A percentile compares a stretch with the other conserved stretches of the same genome.
Evolutionary conservation across 2,888 invertebrate species (phyloP).

Genomic region (Pseudanteris insignis): DNA sequence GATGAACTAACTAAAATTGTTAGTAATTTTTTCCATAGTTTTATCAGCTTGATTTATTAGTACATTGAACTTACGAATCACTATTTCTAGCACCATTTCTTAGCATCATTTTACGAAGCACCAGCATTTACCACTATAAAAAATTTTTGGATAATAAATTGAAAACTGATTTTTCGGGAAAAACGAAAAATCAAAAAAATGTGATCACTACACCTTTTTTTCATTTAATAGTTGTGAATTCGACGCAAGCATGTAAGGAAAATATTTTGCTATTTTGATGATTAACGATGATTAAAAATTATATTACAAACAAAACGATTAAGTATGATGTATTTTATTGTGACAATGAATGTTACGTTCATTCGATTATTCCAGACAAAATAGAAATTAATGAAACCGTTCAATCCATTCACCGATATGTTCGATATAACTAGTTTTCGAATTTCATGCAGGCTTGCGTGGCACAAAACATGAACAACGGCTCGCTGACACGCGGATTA

Average conservation of each 20-base stretch:
- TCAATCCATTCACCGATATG: background rate
- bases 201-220: too few relatives aligned
- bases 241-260: too few relatives aligned
- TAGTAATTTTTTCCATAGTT: conserved; percentile 23
- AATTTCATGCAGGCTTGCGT: conserved; percentile 9
- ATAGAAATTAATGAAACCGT: too few relatives aligned
- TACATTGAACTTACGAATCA: conserved; percentile 8
- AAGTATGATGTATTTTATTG: too few relatives aligned
- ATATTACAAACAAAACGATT: background rate
- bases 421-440: conserved; percentile 3
- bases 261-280: too few relatives aligned
- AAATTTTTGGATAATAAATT: conserved; percentile 13
- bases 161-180: conserved; percentile 9
- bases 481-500: conserved; percentile 24
- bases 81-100: conserved; percentile 25
- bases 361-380: background rate
- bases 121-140: conserved; percentile 20
- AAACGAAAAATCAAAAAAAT: too few relatives aligned
- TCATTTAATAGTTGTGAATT: too few relatives aligned
- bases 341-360: conserved; percentile 4
- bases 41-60: conserved; percentile 20
- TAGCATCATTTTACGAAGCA: conserved; percentile 11
- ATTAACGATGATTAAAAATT: conserved; percentile 4
- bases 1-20: conserved; percentile 11
- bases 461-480: conserved; percentile 11